Evolutionary conservation across 1,140 invertebrate genomes (phyloP), one percentile per base, ranked within the genome.

Genomic region (Drosophila orena): DNA sequence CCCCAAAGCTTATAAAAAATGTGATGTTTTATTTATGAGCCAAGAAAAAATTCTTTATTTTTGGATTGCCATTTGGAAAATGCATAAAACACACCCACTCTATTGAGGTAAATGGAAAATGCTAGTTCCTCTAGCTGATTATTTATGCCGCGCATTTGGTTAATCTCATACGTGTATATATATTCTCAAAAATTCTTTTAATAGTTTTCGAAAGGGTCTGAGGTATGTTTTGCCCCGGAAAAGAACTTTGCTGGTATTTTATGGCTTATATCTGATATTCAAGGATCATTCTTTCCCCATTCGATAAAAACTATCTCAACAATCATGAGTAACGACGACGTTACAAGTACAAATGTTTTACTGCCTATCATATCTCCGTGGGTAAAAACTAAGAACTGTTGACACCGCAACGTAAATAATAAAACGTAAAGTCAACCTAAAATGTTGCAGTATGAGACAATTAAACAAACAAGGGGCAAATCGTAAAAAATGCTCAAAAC

Each of bases 391-490:
- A 17, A 44, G 40, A 70, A 55, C 74, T 83, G 61, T 80, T 72
- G 56, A 85, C 73, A 73, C 58, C 61, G 78, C 59, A 61, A n/a
- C 59, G 56, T 69, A 76, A 84, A 86, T 78, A 84, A 86, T 78
- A 85, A 85, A 74, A 49, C 22, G 47, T 10, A 78, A 68, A 72
- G 60, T 61, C 79, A 74, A 64, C 42, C 37, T 58, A 50, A 77
- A 85, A 86, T 74, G 64, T 71, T 65, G 75, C 40, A 75, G 68
- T 75, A 86, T 81, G 86, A 86, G 81, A 88, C 78, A 86, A 79
- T 88, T 88, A 88, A 88, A 81, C 50, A 79, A 88, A 86, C 79
- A 81, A 81, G 77, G 12, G 44, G 66, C 58, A 37, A 46, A 64
- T 73, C 71, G 55, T 77, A 76, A 77, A 73, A 59, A 66, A 40